phyloP scores from a whole-genome alignment of 2,113 vertebrate genomes.

The Nannobrachium achirus region DNA sequence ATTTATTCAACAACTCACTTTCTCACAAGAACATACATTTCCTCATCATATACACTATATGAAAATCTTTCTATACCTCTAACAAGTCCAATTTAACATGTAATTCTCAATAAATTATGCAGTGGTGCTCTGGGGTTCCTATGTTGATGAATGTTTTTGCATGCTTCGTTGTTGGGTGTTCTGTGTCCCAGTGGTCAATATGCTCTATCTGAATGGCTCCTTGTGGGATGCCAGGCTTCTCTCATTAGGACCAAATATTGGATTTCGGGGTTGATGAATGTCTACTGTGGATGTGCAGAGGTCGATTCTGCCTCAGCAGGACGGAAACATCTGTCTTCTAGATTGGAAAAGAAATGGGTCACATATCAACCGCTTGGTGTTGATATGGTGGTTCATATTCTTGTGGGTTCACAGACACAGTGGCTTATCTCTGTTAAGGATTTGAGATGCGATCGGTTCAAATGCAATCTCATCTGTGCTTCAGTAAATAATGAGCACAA shows the following conservation, averaged over 20 bases:
- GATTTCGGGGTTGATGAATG: constrained; percentile 68
- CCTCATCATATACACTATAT: neutral
- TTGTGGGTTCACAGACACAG: constrained; percentile 16
- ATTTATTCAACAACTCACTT: constrained; percentile 3
- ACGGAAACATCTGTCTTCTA: constrained; percentile 58
- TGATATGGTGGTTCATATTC: constrained; percentile 8
- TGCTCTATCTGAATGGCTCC: constrained; percentile 47
- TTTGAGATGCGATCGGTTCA: constrained; percentile 18
- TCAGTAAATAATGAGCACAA: constrained; percentile 1
- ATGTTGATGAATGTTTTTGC: neutral
- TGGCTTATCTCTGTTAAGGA: constrained; percentile 23
- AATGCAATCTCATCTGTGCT: constrained; percentile 39
- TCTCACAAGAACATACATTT: neutral
- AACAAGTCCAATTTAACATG: constrained; percentile 16
- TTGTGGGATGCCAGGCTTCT: constrained; percentile 49
- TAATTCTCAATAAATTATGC: constrained; percentile 13
- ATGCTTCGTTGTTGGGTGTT: constrained; percentile 13
- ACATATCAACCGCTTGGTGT: constrained; percentile 40
- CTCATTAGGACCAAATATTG: constrained; percentile 70
- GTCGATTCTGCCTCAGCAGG: constrained; percentile 56
- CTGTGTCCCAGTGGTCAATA: constrained; percentile 16
- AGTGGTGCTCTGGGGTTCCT: neutral
- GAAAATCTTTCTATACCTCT: neutral
- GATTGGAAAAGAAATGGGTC: constrained; percentile 59
- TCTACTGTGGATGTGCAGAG: constrained; percentile 53